phyloP scores from a whole-genome alignment of 1,140 invertebrate genomes.

The Parapsyche elsis region DNA sequence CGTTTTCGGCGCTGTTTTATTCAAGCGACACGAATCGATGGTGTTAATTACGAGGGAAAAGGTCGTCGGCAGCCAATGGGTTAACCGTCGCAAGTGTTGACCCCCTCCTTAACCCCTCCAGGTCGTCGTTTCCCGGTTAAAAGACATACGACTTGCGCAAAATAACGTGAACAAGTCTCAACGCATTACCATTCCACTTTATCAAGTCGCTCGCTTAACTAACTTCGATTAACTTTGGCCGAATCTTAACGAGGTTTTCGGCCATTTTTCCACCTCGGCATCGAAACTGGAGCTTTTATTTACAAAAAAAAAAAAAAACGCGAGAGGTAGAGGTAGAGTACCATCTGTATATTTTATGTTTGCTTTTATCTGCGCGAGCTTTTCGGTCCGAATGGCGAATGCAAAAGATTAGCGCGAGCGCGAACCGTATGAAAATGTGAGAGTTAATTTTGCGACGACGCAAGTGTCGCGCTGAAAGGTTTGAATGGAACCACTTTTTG shows the following conservation, averaged over 20 bases:
- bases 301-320: too few relatives aligned
- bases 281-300: not conserved
- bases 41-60: conserved; percentile 30
- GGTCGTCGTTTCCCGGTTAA: not conserved
- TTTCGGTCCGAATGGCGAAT: not conserved
- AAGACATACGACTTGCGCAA: conserved; percentile 49
- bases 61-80: conserved; percentile 20
- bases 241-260: conserved; percentile 40
- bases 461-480: not conserved
- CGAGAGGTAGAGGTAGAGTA: too few relatives aligned
- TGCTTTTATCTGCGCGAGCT: too few relatives aligned
- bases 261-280: conserved; percentile 7
- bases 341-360: too few relatives aligned
- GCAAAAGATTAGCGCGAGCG: not conserved
- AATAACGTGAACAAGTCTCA: conserved; percentile 41
- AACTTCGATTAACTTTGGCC: conserved; percentile 55
- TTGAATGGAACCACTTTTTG: conserved; percentile 13
- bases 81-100: conserved; percentile 1
- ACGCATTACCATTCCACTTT: conserved; percentile 51
- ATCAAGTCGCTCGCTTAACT: conserved; percentile 50
- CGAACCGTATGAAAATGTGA: not conserved
- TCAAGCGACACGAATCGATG: conserved; percentile 28
- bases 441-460: conserved; percentile 4
- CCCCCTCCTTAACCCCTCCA: not conserved
- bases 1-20: not conserved